Conservation (phyloP, 1,140 invertebrate species). For the Heliothis virescens region DNA sequence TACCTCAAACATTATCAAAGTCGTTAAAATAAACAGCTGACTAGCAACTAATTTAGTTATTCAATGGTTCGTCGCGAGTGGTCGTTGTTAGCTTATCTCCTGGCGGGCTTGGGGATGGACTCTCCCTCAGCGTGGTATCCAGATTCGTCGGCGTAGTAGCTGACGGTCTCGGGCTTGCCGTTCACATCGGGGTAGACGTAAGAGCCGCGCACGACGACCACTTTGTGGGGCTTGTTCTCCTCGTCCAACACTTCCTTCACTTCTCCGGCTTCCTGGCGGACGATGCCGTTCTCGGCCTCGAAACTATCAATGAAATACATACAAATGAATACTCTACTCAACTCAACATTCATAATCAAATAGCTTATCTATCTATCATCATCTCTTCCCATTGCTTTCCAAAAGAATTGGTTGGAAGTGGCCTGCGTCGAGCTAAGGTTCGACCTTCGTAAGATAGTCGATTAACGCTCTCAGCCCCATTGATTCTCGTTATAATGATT, state of each 20-base stretch:
- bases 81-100: conserved; percentile 56
- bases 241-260: conserved; percentile 34
- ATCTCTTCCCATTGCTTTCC: too few species aligned
- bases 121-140: conserved; percentile 79
- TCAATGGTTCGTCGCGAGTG: neutral
- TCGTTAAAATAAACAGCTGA: neutral
- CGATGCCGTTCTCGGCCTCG: neutral
- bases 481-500: too few species aligned
- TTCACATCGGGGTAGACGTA: conserved; percentile 63
- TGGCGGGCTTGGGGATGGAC: conserved; percentile 63
- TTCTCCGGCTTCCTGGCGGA: neutral
- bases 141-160: conserved; percentile 84
- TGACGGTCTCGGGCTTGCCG: conserved; percentile 65
- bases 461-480: too few species aligned
- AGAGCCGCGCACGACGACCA: conserved; percentile 64
- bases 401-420: neutral
- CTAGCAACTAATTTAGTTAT: neutral
- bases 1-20: conserved; percentile 14
- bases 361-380: too few species aligned
- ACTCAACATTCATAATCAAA: too few species aligned
- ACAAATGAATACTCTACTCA: neutral
- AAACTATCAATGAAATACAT: neutral
- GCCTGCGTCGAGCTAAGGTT: neutral
- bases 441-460: neutral
- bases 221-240: conserved; percentile 64